Conservation (phyloP, 2,888 invertebrate genomes). For the Chironomus riparius region DNA sequence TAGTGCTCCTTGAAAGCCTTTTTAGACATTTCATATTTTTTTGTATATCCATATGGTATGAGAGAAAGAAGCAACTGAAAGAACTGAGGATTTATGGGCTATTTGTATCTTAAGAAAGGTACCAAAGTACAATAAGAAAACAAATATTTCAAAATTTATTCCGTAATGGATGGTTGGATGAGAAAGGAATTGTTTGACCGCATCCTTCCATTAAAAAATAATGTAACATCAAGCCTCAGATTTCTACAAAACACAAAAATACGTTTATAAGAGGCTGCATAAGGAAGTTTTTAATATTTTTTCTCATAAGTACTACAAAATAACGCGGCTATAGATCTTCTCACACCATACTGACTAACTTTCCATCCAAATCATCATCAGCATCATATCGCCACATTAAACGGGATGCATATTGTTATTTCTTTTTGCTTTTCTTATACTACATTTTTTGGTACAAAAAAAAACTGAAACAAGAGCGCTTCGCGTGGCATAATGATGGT, state of each 20-base stretch:
- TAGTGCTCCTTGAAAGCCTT: not conserved
- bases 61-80: not conserved
- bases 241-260: too few species aligned
- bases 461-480: not conserved
- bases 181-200: not conserved
- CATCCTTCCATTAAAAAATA: not conserved
- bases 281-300: too few species aligned
- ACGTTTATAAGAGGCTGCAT: too few species aligned
- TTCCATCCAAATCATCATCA: too few species aligned
- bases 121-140: not conserved
- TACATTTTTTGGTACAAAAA: not conserved
- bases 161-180: not conserved
- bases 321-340: too few species aligned
- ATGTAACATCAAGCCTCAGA: too few species aligned
- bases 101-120: not conserved
- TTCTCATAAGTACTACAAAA: too few species aligned
- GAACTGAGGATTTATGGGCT: not conserved
- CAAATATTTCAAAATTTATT: not conserved
- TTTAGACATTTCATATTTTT: not conserved
- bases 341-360: too few species aligned
- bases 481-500: constrained; percentile 5
- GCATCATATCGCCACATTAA: too few species aligned
- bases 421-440: too few species aligned
- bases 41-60: not conserved
- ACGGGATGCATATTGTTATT: too few species aligned